Evolutionary conservation across 2,888 invertebrate species (phyloP).

Genomic region (Drosophila borealis): DNA sequence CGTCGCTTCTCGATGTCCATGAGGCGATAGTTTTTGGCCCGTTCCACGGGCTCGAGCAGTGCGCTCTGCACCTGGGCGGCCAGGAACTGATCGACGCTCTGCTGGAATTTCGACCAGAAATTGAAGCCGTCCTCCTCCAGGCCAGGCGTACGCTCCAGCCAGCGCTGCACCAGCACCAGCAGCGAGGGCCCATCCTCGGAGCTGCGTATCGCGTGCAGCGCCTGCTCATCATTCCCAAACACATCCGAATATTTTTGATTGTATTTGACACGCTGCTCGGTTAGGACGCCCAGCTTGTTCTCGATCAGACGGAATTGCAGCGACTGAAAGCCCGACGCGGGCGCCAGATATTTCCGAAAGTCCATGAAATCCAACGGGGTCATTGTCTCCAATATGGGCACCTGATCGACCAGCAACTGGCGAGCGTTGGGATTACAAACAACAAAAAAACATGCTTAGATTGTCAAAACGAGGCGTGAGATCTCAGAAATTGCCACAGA

Average conservation of each 20-base stretch:
- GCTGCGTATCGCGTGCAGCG: constrained; percentile 86
- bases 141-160: constrained; percentile 98
- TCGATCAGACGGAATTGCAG: constrained; percentile 97
- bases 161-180: constrained; percentile 93
- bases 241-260: constrained; percentile 96
- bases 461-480: too few species aligned
- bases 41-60: constrained; percentile 88
- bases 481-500: too few species aligned
- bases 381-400: constrained; percentile 99
- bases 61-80: constrained; percentile 87
- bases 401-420: constrained; percentile 97
- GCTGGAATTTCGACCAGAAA: constrained; percentile 97
- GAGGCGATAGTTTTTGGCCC: constrained; percentile 88
- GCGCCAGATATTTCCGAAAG: constrained; percentile 95
- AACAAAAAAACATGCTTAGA: too few species aligned
- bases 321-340: constrained; percentile 99
- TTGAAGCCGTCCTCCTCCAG: constrained; percentile 93
- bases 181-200: constrained; percentile 95
- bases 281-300: constrained; percentile 93
- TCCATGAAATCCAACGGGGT: constrained; percentile 99
- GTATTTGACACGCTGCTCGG: constrained; percentile 95
- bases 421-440: neutral
- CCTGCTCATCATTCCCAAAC: constrained; percentile 91
- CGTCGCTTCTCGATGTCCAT: constrained; percentile 91
- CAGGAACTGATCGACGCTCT: constrained; percentile 90